phyloP scores from a whole-genome alignment of 2,888 invertebrate genomes.

The Pseudococcus jackbeardsleyi region DNA sequence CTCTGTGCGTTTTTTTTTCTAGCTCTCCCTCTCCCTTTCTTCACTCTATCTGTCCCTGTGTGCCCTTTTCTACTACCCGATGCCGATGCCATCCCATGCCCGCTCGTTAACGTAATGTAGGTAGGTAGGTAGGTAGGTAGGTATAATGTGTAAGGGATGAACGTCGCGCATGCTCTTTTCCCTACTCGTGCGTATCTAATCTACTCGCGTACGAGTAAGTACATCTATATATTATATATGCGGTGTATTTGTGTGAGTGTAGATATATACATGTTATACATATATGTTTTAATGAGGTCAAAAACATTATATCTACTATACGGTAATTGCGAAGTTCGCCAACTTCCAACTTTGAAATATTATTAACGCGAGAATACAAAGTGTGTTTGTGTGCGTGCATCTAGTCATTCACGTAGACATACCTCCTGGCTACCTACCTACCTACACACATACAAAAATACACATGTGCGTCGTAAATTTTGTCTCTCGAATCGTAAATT shows the following conservation, averaged over 20 bases:
- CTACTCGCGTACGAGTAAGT: too few relatives aligned
- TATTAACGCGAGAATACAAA: background rate
- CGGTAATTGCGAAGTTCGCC: slow-evolving; percentile 16
- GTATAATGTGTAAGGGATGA: background rate
- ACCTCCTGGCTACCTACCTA: too few relatives aligned
- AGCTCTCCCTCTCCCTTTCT: background rate
- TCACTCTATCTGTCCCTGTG: too few relatives aligned
- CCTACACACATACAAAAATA: background rate
- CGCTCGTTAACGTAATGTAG: too few relatives aligned
- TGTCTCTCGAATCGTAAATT: background rate
- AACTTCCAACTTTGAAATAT: slow-evolving; percentile 5
- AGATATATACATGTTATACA: too few relatives aligned
- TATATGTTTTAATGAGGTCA: slow-evolving; percentile 32
- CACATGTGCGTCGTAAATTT: slow-evolving; percentile 16
- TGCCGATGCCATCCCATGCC: too few relatives aligned
- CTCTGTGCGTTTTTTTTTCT: slow-evolving; percentile 18
- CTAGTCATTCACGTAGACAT: too few relatives aligned
- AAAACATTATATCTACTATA: slow-evolving; percentile 39
- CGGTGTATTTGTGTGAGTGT: background rate
- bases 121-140: too few relatives aligned
- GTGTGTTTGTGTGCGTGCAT: too few relatives aligned
- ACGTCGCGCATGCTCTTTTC: background rate
- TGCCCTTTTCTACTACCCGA: too few relatives aligned
- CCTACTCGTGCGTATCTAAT: background rate
- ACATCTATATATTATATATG: too few relatives aligned